phyloP scores from a whole-genome alignment of 2,113 vertebrate species.

The Dermatemys mawii region DNA sequence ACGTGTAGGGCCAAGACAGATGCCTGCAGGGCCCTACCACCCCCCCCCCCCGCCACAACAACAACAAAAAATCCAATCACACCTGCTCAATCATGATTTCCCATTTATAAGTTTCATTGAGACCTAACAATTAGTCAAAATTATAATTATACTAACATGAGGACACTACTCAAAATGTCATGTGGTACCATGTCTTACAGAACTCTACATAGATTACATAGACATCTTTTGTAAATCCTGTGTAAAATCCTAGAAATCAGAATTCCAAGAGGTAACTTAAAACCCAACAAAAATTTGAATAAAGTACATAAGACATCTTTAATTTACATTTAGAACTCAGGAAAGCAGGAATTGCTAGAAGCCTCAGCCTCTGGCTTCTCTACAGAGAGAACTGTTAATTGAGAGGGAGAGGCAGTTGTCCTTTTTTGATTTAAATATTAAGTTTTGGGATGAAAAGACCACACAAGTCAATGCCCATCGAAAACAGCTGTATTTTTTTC shows the following conservation, averaged over 20 bases:
- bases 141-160: too few relatives aligned
- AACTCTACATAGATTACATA: too few relatives aligned
- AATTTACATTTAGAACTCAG: not conserved
- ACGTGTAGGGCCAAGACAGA: too few relatives aligned
- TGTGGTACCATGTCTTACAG: too few relatives aligned
- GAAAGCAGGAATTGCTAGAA: not conserved
- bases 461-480: not conserved
- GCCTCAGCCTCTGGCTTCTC: not conserved
- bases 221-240: not conserved
- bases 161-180: too few relatives aligned
- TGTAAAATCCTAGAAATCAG: fast-evolving
- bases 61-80: too few relatives aligned
- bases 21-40: too few relatives aligned
- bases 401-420: not conserved
- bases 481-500: not conserved
- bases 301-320: not conserved
- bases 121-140: too few relatives aligned
- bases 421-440: not conserved
- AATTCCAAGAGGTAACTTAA: not conserved
- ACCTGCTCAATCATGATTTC: too few relatives aligned
- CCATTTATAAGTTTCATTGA: too few relatives aligned
- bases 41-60: too few relatives aligned
- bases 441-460: not conserved
- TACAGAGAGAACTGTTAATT: not conserved
- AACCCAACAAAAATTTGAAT: not conserved